Base-by-base conservation (phyloP, 2,888 invertebrate species). In the Synergus itoensis region DNA sequence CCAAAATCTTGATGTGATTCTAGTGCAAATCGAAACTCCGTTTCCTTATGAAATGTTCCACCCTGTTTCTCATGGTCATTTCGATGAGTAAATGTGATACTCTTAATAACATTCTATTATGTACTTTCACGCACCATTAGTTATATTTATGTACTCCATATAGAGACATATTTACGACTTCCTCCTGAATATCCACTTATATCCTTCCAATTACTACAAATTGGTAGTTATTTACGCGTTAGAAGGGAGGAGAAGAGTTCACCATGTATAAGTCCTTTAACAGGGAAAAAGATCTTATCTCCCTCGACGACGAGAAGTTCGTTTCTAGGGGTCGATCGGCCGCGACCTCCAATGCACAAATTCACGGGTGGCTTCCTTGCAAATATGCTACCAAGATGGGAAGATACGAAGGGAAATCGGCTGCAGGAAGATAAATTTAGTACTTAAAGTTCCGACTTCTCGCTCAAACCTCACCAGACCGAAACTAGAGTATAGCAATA, bases 351-450 rank as follows among this genome's bases (percentile, higher is more conserved):
- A 77, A 80, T 82, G 82, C 79, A 69, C 82, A 80, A 80, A 82
- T 82, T 82, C 82, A 82, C 78, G 82, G 81, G 67, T 82, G 82
- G 81, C 80, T 82, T 82, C 82, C 80, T 82, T 82, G 79, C 77
- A 82, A 82, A 82, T 82, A 81, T 79, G 82, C 77, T 78, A 78
- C 77, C 65, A 77, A 79, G 79, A 82, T 82, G 81, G 82, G 79
- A 79, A 76, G 78, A 81, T 80, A 45, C 80, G 79, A 65, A 78
- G 78, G 75, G 79, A 82, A 82, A 82, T 82, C 82, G 80, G 78
- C 79, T 78, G 75, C 82, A 78, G 81, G 79, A 82, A 82, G 82
- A 82, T 79, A 81, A 82, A 82, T 82, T 81, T 78, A 77, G 79
- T 79, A 82, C 80, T 82, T 82, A 82, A 77, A 79, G 63, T 73